A percentile compares a stretch with the other conserved stretches of the same genome.
phyloP scores from a whole-genome alignment of 2,888 invertebrate species.

The Cantharis nigra region DNA sequence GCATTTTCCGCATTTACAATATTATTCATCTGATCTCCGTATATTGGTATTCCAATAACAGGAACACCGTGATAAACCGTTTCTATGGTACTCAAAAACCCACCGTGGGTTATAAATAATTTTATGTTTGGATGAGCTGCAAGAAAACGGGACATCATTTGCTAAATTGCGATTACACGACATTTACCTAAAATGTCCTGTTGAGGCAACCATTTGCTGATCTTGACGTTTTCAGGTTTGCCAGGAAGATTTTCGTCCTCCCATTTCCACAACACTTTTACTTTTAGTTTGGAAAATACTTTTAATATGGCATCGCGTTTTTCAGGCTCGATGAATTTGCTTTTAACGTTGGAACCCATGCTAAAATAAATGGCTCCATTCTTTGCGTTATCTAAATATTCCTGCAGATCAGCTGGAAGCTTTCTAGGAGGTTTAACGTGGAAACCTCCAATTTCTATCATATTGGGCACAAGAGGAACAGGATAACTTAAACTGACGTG shows the following conservation, averaged over 20 bases:
- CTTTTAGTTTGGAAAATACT: constrained; percentile 46
- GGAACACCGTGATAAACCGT: constrained; percentile 13
- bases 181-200: constrained; percentile 25
- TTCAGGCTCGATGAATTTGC: constrained; percentile 39
- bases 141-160: not conserved
- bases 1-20: constrained; percentile 5
- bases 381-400: constrained; percentile 43
- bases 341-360: constrained; percentile 48
- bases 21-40: constrained; percentile 16
- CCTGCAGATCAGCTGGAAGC: constrained; percentile 40
- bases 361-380: constrained; percentile 50
- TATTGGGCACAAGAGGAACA: constrained; percentile 32
- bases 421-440: constrained; percentile 30
- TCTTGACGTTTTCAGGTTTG: constrained; percentile 16
- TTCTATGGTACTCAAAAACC: constrained; percentile 11
- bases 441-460: constrained; percentile 36
- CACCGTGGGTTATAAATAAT: constrained; percentile 1
- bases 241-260: constrained; percentile 33
- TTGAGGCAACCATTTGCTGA: constrained; percentile 26
- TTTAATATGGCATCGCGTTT: constrained; percentile 39
- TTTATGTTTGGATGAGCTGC: not conserved
- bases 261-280: constrained; percentile 51
- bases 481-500: constrained; percentile 29
- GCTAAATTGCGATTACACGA: not conserved
- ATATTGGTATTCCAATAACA: constrained; percentile 5